These are phyloP conservation scores for Dermolepida albohirtum DNA, from an alignment of 2,888 invertebrate species.

Conservation along the genomic window DNA sequence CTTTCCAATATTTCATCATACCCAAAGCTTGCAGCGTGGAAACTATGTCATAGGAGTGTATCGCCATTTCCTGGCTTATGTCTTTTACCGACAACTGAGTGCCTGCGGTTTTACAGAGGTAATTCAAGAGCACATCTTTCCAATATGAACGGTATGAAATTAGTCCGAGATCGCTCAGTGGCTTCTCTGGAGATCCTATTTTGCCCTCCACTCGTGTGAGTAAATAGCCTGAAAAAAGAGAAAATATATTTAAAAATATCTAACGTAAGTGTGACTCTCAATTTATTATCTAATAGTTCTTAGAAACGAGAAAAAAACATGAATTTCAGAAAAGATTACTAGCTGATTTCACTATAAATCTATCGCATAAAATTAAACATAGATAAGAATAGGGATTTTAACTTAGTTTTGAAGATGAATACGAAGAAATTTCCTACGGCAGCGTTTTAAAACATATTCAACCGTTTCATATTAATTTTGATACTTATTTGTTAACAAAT, in stretches of 20 bases:
- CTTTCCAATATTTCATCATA: slow-evolving; percentile 99
- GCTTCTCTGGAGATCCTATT: slow-evolving; percentile 99
- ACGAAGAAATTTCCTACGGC: too few species aligned
- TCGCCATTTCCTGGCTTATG: slow-evolving; percentile 91
- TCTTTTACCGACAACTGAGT: slow-evolving; percentile 93
- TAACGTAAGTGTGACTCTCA: too few species aligned
- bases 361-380: too few species aligned
- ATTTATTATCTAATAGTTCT: too few species aligned
- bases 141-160: slow-evolving; percentile 99
- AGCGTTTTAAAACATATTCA: too few species aligned
- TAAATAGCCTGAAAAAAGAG: slow-evolving; percentile 83
- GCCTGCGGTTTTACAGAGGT: slow-evolving; percentile 89
- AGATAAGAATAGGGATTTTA: too few species aligned
- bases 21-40: slow-evolving; percentile 96
- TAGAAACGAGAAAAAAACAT: too few species aligned
- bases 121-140: slow-evolving; percentile 95
- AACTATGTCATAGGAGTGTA: slow-evolving; percentile 97
- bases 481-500: too few species aligned
- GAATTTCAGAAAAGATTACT: too few species aligned
- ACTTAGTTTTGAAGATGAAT: too few species aligned
- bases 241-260: not conserved
- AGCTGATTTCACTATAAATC: too few species aligned
- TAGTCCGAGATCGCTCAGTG: slow-evolving; percentile 95
- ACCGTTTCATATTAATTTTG: too few species aligned
- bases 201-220: slow-evolving; percentile 96